phyloP scores from a whole-genome alignment of 37 sponge, comb jelly and placozoan genomes.

The Bolinopsis microptera region DNA sequence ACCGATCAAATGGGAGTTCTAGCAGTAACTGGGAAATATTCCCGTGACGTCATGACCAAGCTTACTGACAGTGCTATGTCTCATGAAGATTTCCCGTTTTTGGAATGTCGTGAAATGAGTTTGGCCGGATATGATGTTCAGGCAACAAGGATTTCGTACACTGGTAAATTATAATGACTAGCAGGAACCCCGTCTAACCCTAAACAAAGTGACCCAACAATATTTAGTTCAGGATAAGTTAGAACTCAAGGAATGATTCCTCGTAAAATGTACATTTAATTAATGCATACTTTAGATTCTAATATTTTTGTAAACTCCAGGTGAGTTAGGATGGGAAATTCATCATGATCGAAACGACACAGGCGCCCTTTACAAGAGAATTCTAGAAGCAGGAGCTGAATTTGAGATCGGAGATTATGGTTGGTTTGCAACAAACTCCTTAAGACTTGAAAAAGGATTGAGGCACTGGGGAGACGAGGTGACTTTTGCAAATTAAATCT shows the following conservation, averaged over 20 bases:
- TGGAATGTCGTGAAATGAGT: slow-evolving; percentile 8
- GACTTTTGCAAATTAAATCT: slow-evolving; percentile 34
- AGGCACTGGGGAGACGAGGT: slow-evolving; percentile 69
- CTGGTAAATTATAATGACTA: slow-evolving; percentile 22
- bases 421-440: slow-evolving; percentile 56
- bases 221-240: neutral
- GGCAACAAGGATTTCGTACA: slow-evolving; percentile 65
- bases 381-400: slow-evolving; percentile 52
- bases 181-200: too few relatives aligned
- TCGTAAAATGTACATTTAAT: too few relatives aligned
- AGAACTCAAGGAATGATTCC: too few relatives aligned
- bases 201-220: too few relatives aligned
- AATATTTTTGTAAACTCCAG: neutral
- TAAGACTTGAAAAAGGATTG: slow-evolving; percentile 67
- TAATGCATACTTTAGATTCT: too few relatives aligned
- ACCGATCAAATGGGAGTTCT: slow-evolving; percentile 68
- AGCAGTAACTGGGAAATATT: slow-evolving; percentile 65
- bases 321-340: slow-evolving; percentile 69
- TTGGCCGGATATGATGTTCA: slow-evolving; percentile 26
- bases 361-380: neutral
- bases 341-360: slow-evolving; percentile 22
- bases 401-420: slow-evolving; percentile 67
- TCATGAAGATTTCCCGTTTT: slow-evolving; percentile 65
- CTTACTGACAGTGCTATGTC: neutral
- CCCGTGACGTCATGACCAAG: slow-evolving; percentile 66